Conservation (phyloP, 2,888 invertebrate species). For the Thymelicus sylvestris region DNA sequence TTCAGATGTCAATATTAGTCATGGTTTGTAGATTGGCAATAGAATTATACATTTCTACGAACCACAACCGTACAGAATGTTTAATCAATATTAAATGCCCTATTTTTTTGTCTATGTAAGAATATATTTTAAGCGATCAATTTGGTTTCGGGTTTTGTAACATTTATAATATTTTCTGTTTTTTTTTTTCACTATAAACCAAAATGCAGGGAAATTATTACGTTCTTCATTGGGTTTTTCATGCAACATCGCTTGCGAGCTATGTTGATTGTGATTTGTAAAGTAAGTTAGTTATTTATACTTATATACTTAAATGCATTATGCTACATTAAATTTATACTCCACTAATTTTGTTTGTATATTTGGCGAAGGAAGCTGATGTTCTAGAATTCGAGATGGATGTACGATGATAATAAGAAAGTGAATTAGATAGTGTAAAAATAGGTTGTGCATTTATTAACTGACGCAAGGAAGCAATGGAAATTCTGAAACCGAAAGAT, state of each 20-base stretch:
- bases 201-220: background rate
- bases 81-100: slow-evolving; percentile 56
- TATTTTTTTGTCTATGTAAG: slow-evolving; percentile 43
- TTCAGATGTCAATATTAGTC: slow-evolving; percentile 8
- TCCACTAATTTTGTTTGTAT: too few species aligned
- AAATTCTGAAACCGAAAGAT: too few species aligned
- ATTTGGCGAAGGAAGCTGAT: too few species aligned
- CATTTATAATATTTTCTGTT: background rate
- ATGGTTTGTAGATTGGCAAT: slow-evolving; percentile 26
- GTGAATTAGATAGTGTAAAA: too few species aligned
- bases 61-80: slow-evolving; percentile 44
- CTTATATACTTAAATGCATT: too few species aligned
- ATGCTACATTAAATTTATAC: too few species aligned
- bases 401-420: too few species aligned
- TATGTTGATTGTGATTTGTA: too few species aligned
- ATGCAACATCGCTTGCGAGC: background rate
- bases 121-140: slow-evolving; percentile 9
- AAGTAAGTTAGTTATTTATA: too few species aligned
- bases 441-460: too few species aligned
- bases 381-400: too few species aligned
- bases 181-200: background rate
- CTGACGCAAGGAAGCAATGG: too few species aligned
- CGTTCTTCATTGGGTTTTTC: background rate
- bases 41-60: slow-evolving; percentile 50
- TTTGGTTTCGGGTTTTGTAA: slow-evolving; percentile 28